Conservation (phyloP, 2,888 invertebrate species). For the Ypsolopha sequella region DNA sequence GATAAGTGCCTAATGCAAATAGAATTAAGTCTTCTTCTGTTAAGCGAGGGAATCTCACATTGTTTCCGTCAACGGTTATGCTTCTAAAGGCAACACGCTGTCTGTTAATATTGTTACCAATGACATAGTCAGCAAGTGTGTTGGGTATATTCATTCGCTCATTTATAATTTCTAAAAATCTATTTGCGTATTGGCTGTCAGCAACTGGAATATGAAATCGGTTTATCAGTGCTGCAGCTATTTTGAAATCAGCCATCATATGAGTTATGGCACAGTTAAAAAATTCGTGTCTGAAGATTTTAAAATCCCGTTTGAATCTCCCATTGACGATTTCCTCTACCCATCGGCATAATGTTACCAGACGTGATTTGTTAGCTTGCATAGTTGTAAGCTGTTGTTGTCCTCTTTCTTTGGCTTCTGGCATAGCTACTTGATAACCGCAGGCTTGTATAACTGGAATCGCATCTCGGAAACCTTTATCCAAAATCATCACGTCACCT, state of each 20-base stretch:
- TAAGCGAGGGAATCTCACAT: conserved; percentile 6
- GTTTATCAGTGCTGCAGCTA: conserved; percentile 9
- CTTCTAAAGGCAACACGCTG: conserved; percentile 4
- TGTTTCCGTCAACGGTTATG: conserved; percentile 2
- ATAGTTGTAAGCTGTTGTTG: conserved; percentile 1
- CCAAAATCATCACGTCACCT: conserved; percentile 3
- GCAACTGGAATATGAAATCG: conserved; percentile 5
- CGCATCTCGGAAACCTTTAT: conserved; percentile 2
- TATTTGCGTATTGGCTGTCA: conserved; percentile 6
- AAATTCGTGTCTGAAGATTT: conserved; percentile 5
- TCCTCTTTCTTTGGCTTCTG: background rate
- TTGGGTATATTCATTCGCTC: conserved; percentile 5
- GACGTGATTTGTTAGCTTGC: conserved; percentile 2
- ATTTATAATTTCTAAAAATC: conserved; percentile 7
- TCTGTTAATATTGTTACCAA: conserved; percentile 4
- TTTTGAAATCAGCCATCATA: conserved; percentile 6
- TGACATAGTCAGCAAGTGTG: conserved; percentile 7
- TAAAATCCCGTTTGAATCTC: background rate
- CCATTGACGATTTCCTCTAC: conserved; percentile 2
- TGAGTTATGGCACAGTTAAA: conserved; percentile 2
- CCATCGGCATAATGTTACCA: conserved; percentile 2
- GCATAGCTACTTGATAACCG: conserved; percentile 1
- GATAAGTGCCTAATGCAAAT: conserved; percentile 3
- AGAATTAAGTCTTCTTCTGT: conserved; percentile 6
- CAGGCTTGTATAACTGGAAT: background rate